phyloP scores from a whole-genome alignment of 2,888 invertebrate genomes.

The Trilocha varians region DNA sequence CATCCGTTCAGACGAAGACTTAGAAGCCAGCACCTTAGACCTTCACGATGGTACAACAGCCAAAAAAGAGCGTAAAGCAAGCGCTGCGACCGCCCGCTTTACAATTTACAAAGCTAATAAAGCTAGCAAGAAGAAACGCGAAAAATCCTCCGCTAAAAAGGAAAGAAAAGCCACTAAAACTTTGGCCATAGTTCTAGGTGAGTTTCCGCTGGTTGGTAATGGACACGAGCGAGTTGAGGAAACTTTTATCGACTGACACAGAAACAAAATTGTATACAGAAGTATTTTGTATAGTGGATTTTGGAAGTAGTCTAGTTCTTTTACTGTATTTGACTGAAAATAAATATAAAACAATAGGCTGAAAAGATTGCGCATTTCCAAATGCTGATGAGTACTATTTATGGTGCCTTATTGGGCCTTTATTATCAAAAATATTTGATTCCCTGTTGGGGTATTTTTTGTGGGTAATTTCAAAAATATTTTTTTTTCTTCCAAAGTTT shows the following conservation, averaged over 20 bases:
- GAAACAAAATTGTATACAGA: too few species aligned
- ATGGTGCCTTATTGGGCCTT: too few species aligned
- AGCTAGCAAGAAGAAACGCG: constrained; percentile 94
- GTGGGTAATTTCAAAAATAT: too few species aligned
- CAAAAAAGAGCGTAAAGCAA: constrained; percentile 83
- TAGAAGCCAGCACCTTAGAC: constrained; percentile 51
- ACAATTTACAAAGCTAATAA: constrained; percentile 96
- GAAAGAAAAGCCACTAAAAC: constrained; percentile 99
- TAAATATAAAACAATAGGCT: too few species aligned
- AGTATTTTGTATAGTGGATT: too few species aligned
- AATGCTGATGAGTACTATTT: too few species aligned
- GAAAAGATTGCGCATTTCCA: too few species aligned
- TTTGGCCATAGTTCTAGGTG: constrained; percentile 97
- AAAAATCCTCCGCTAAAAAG: constrained; percentile 93
- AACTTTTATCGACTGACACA: neutral
- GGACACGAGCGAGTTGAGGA: neutral
- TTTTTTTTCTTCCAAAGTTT: too few species aligned
- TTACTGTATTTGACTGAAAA: too few species aligned
- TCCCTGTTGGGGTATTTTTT: too few species aligned
- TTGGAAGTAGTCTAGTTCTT: too few species aligned
- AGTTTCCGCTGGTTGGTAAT: constrained; percentile 33
- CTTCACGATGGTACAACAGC: constrained; percentile 53
- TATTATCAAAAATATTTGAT: too few species aligned
- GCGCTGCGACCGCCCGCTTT: constrained; percentile 81
- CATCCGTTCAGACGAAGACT: constrained; percentile 52